phyloP scores from a whole-genome alignment of 2,113 vertebrate species.

The Scartelaos histophorus region DNA sequence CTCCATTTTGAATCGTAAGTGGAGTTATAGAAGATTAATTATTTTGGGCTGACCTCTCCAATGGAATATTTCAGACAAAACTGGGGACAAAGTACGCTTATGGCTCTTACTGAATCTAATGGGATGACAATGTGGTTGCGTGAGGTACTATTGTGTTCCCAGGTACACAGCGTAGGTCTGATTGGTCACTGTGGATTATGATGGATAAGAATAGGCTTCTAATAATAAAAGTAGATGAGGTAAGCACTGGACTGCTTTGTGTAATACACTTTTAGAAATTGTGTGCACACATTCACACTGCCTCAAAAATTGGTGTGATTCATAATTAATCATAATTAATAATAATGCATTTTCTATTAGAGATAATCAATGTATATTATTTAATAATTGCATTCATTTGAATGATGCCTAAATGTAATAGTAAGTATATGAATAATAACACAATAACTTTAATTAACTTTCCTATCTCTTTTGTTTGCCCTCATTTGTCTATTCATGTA shows the following conservation, averaged over 20 bases:
- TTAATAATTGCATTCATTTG: background rate
- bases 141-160: constrained; percentile 5
- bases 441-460: too few species aligned
- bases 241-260: constrained; percentile 43
- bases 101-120: background rate
- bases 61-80: too few species aligned
- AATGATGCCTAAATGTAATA: background rate
- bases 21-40: background rate
- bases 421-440: too few species aligned
- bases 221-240: constrained; percentile 46
- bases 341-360: background rate
- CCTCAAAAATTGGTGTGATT: background rate
- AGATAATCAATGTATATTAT: background rate
- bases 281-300: constrained; percentile 5
- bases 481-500: too few species aligned
- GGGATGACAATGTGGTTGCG: background rate
- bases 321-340: constrained; percentile 1
- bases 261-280: constrained; percentile 41
- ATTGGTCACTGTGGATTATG: constrained; percentile 51
- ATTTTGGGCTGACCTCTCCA: background rate
- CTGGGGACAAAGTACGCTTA: too few species aligned
- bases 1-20: background rate
- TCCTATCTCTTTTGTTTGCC: too few species aligned
- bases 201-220: constrained; percentile 58
- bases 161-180: constrained; percentile 27